phyloP scores from a whole-genome alignment of 2,888 invertebrate genomes.

The Drosophila yooni region DNA sequence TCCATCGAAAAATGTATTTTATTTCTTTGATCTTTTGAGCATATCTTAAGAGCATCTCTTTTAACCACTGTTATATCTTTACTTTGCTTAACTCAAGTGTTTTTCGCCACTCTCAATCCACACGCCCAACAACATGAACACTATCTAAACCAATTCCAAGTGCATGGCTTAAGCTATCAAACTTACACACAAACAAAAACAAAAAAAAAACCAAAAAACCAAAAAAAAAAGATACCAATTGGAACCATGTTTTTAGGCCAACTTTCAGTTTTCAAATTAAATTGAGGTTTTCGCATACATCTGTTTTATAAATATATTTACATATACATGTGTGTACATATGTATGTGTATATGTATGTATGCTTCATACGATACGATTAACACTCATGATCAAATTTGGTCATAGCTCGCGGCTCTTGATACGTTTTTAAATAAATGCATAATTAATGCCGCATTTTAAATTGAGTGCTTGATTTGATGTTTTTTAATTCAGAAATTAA shows the following conservation, averaged over 20 bases:
- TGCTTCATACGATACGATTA: slow-evolving; percentile 6
- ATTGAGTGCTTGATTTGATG: slow-evolving; percentile 8
- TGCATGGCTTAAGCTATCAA: slow-evolving; percentile 11
- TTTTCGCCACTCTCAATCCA: slow-evolving; percentile 1
- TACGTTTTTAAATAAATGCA: slow-evolving; percentile 67
- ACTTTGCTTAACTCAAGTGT: not conserved
- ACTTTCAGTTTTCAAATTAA: slow-evolving; percentile 81
- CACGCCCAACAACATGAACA: slow-evolving; percentile 39
- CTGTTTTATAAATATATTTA: not conserved
- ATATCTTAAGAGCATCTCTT: not conserved
- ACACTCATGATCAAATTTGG: slow-evolving; percentile 56
- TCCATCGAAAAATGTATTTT: not conserved
- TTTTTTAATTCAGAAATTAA: slow-evolving; percentile 40
- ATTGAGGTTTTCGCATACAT: slow-evolving; percentile 64
- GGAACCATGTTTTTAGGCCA: slow-evolving; percentile 83
- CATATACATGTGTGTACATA: slow-evolving; percentile 21
- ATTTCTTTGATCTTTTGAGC: not conserved
- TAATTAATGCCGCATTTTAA: slow-evolving; percentile 67
- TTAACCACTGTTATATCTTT: not conserved
- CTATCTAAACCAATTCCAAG: slow-evolving; percentile 18
- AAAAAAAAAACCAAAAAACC: not conserved
- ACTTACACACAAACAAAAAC: not conserved
- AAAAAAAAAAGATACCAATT: slow-evolving; percentile 24
- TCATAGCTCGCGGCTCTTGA: slow-evolving; percentile 63
- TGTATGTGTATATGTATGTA: not conserved